These are phyloP conservation scores for Atherix ibis DNA, from an alignment of 2,888 invertebrate species.

Conservation along the genomic window DNA sequence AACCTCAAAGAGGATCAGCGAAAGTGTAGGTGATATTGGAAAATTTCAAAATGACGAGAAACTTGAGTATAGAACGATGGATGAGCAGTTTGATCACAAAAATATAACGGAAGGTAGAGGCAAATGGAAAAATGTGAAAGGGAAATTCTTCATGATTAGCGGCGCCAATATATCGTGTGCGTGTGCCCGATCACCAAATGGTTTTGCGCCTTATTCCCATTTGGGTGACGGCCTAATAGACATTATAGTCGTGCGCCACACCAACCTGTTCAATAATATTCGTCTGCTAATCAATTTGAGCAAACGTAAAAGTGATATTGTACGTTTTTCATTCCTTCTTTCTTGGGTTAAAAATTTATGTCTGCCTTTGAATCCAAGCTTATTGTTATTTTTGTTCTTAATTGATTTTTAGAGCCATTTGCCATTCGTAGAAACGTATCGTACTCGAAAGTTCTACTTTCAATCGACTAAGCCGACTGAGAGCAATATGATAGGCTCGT, in stretches of 20 bases:
- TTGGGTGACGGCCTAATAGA: slow-evolving; percentile 67
- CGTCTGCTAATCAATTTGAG: slow-evolving; percentile 48
- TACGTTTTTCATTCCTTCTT: slow-evolving; percentile 29
- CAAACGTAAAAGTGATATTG: slow-evolving; percentile 46
- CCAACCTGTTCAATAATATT: slow-evolving; percentile 53
- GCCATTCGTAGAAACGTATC: slow-evolving; percentile 57
- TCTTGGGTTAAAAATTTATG: no score
- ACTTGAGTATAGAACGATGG: slow-evolving; percentile 10
- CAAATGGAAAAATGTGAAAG: slow-evolving; percentile 44
- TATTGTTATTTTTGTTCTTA: not conserved
- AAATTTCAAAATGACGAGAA: slow-evolving; percentile 5
- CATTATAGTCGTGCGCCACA: slow-evolving; percentile 56
- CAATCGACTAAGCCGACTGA: slow-evolving; percentile 33
- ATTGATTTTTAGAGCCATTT: slow-evolving; percentile 19
- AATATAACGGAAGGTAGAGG: slow-evolving; percentile 6
- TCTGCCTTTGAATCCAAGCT: no score
- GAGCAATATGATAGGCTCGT: slow-evolving; percentile 17
- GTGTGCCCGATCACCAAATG: slow-evolving; percentile 55
- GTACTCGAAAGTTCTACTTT: slow-evolving; percentile 55
- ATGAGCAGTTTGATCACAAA: not conserved
- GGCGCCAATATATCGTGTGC: slow-evolving; percentile 63
- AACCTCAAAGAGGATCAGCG: not conserved
- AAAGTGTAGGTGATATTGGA: not conserved
- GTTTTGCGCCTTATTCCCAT: slow-evolving; percentile 62
- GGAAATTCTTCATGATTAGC: slow-evolving; percentile 61